phyloP scores from a whole-genome alignment of 2,113 vertebrate genomes.

The Melanerpes aurifrons region DNA sequence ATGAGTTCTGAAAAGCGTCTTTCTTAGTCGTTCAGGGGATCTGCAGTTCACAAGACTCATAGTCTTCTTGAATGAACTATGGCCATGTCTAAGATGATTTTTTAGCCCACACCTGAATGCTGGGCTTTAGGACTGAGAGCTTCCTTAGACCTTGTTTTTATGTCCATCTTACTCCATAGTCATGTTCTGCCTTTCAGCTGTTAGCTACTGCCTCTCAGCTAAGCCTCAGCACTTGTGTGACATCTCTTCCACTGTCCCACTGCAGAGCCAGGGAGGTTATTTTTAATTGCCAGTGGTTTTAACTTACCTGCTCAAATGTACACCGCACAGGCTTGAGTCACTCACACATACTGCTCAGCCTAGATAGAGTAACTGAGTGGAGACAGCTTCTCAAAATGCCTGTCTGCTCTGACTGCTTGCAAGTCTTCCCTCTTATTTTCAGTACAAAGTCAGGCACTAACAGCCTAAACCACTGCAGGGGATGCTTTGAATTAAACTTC shows the following conservation, averaged over 20 bases:
- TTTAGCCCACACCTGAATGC: neutral
- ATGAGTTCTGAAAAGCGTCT: neutral
- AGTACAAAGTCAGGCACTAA: constrained; percentile 36
- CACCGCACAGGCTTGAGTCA: neutral
- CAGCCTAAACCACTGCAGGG: constrained; percentile 49
- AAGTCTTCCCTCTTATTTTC: constrained; percentile 24
- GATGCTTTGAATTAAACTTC: constrained; percentile 57
- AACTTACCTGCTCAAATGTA: neutral
- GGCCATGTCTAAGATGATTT: neutral
- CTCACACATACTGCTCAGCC: neutral
- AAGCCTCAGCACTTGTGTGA: neutral
- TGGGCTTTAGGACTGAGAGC: neutral
- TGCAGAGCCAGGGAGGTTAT: neutral
- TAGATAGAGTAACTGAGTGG: neutral
- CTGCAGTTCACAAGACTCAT: neutral
- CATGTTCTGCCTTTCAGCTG: neutral
- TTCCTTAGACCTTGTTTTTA: neutral
- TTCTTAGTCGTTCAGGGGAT: neutral
- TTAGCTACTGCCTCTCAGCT: neutral
- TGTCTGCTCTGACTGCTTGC: neutral
- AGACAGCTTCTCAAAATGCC: constrained; percentile 14
- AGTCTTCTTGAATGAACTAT: neutral
- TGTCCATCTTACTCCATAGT: neutral
- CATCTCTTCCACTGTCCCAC: neutral
- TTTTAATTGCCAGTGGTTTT: constrained; percentile 17